Conservation (phyloP, 2,797 vertebrate species). For the Gallinago nigripennis region DNA sequence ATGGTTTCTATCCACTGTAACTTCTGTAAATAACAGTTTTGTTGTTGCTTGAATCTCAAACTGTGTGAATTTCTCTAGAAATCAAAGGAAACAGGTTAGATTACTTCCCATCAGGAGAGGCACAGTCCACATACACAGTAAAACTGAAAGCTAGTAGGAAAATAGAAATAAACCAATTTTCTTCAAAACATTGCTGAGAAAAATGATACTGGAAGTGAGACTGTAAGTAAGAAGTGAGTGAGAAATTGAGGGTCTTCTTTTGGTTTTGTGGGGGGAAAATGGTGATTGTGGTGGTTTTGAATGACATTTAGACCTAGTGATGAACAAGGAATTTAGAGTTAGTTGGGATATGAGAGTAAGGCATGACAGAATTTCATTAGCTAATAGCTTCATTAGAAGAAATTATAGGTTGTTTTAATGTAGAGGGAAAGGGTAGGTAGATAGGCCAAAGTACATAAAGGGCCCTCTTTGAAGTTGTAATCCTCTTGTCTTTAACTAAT, state of each 20-base stretch:
- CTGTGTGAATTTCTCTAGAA: background rate
- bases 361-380: background rate
- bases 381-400: background rate
- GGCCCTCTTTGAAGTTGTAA: background rate
- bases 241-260: background rate
- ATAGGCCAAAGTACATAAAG: background rate
- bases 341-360: background rate
- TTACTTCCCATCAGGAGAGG: background rate
- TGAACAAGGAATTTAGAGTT: background rate
- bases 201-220: background rate
- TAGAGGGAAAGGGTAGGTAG: background rate
- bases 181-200: background rate
- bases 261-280: background rate
- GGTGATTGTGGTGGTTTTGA: background rate
- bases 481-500: background rate
- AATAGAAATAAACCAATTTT: conserved; percentile 1
- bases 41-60: background rate
- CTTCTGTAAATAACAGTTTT: background rate
- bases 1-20: background rate
- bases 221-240: background rate
- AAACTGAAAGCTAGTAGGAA: background rate
- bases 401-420: background rate
- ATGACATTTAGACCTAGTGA: background rate
- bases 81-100: background rate
- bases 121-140: background rate